Base-by-base conservation (phyloP, 2,797 vertebrate species). In the Vultur gryphus region DNA sequence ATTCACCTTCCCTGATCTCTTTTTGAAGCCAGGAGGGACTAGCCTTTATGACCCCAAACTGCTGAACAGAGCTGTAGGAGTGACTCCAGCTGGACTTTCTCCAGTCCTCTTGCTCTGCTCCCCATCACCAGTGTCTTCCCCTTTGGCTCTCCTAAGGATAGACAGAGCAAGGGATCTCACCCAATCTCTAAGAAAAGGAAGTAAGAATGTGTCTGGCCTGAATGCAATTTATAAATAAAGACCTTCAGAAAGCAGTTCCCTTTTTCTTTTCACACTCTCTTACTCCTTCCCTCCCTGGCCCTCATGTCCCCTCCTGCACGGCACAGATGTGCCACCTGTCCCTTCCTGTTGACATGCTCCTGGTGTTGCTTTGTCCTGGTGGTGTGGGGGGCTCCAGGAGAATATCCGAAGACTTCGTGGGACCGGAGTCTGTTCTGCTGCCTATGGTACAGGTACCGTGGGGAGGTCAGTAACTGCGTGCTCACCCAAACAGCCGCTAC, bases 1-100 rank as follows among this genome's bases (percentile, higher is more conserved):
- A 94, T 79, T 96, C 81, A 79, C 86, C 88, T 87, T 94, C 28
- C 59, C 35, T 76, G 77, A 65, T 92, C 83, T 79, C 58, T 73
- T 91, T 80, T 39, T 46, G 46, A 87, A 87, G 71, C 57, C 67
- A 86, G 41, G 37, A 79, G 46, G 29, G 49, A 71, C 75, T 51
- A 65, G 67, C 37, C 41, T 84, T 87, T 84, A 46, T 78, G 86
- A 91, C 82, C 72, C 64, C 54, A 76, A 64, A 87, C 18, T 66
- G 61, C 67, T 84, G 61, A 77, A 79, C 44, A 76, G 73, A 59
- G n/a, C 59, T 70, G 51, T 49, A 54, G 33, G 46, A 88, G 37
- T 79, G 70, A 52, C 41, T 95, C 55, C 78, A 88, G 12, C 24
- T 87, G 83, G 51, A 49, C 23, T 41, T 85, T 64, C 33, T 83